Conservation (phyloP, 2,888 invertebrate species). For the Amphimallon solstitiale region DNA sequence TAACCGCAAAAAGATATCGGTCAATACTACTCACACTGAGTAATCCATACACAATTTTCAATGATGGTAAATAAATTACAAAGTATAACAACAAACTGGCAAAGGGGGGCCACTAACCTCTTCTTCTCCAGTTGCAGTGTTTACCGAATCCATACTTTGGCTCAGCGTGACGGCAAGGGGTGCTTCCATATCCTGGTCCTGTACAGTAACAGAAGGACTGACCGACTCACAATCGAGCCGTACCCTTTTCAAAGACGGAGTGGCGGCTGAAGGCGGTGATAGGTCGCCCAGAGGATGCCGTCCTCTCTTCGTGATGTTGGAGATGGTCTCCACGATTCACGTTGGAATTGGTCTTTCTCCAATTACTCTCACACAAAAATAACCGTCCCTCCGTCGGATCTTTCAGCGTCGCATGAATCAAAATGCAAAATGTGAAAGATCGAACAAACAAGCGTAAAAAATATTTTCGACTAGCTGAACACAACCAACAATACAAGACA, state of each 20-base stretch:
- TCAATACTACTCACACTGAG: too few species aligned
- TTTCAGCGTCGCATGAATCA: slow-evolving; percentile 12
- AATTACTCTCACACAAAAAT: background rate
- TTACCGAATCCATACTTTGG: slow-evolving; percentile 98
- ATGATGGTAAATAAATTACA: background rate
- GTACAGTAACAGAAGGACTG: slow-evolving; percentile 50
- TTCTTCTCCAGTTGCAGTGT: slow-evolving; percentile 95
- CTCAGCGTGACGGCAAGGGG: slow-evolving; percentile 82
- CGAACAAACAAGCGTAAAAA: slow-evolving; percentile 1
- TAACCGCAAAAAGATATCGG: too few species aligned
- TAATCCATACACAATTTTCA: background rate
- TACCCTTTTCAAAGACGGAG: slow-evolving; percentile 62
- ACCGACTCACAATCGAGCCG: slow-evolving; percentile 52
- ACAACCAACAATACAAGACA: slow-evolving; percentile 8
- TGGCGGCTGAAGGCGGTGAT: slow-evolving; percentile 60
- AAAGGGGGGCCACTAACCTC: slow-evolving; percentile 79
- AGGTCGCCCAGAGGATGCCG: slow-evolving; percentile 62
- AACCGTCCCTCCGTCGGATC: background rate
- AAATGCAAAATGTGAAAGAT: slow-evolving; percentile 22
- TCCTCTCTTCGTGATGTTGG: slow-evolving; percentile 63
- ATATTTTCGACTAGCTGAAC: background rate
- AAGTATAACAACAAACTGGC: background rate
- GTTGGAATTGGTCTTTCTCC: slow-evolving; percentile 47
- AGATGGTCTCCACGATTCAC: slow-evolving; percentile 64
- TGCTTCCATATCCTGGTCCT: slow-evolving; percentile 72